A percentile compares a stretch with the other conserved stretches of the same genome.
Evolutionary conservation across 2,113 vertebrate species (phyloP).

Genomic region (Rousettus leschenaultii): DNA sequence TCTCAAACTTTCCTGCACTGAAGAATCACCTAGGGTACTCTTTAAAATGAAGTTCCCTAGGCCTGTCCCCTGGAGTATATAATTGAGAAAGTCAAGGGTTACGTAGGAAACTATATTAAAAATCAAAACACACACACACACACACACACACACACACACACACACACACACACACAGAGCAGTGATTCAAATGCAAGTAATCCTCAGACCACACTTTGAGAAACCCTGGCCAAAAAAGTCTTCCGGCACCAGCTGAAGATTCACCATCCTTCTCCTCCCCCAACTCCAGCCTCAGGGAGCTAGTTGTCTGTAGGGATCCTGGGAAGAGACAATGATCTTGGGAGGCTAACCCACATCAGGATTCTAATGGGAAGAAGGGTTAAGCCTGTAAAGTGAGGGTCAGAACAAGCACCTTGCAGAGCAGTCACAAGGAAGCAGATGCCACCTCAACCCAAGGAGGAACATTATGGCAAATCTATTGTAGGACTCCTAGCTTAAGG

Average conservation of each 20-base stretch:
- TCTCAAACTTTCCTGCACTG: background rate
- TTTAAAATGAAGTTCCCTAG: background rate
- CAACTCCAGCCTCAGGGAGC: background rate
- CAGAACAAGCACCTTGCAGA: background rate
- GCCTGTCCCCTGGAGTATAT: background rate
- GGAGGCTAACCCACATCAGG: background rate
- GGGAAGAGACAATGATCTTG: background rate
- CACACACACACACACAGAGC: background rate
- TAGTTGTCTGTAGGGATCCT: background rate
- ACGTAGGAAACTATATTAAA: conserved; percentile 20
- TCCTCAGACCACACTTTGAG: conserved; percentile 13
- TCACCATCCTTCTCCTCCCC: background rate
- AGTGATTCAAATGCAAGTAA: conserved; percentile 32
- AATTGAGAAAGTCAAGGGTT: background rate
- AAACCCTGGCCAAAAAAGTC: background rate
- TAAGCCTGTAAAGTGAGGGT: background rate
- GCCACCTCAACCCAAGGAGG: background rate
- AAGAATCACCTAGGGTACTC: background rate
- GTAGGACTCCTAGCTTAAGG: background rate
- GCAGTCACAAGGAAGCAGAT: background rate
- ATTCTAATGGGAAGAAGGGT: background rate
- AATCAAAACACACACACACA: background rate
- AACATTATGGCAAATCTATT: background rate
- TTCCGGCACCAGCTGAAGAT: background rate
- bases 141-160: too few relatives aligned